phyloP scores from a whole-genome alignment of 2,113 vertebrate genomes.

The Sceloporus tristichus region DNA sequence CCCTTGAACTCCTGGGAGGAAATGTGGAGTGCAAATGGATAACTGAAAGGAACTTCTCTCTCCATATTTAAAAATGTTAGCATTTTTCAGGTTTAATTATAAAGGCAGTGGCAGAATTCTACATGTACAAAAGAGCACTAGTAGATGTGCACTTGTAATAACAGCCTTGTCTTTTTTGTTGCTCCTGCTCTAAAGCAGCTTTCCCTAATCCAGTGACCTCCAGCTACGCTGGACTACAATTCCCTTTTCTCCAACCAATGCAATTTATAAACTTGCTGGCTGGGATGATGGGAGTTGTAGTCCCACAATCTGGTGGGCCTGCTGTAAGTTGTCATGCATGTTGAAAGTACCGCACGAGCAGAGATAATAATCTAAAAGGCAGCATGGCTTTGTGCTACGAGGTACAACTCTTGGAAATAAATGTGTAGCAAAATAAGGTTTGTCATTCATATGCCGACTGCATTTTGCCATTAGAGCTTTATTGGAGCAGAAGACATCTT shows the following conservation, averaged over 20 bases:
- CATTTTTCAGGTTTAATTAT: not conserved
- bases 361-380: conserved; percentile 35
- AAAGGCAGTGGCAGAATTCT: not conserved
- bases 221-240: too few relatives aligned
- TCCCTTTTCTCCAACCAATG: too few relatives aligned
- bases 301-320: not conserved
- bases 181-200: not conserved
- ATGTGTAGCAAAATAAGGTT: conserved; percentile 15
- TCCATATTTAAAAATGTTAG: not conserved
- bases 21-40: not conserved
- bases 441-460: conserved; percentile 20
- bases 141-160: not conserved
- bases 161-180: not conserved
- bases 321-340: not conserved
- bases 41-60: not conserved
- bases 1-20: not conserved
- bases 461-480: conserved; percentile 36
- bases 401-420: not conserved
- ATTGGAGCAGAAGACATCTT: conserved; percentile 51
- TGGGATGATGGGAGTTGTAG: not conserved
- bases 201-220: too few relatives aligned
- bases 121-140: not conserved
- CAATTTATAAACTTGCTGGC: not conserved
- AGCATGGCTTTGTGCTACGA: conserved; percentile 12
- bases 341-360: conserved; percentile 40